Conservation (phyloP, 2,888 invertebrate species). For the Heteropelma amictum region DNA sequence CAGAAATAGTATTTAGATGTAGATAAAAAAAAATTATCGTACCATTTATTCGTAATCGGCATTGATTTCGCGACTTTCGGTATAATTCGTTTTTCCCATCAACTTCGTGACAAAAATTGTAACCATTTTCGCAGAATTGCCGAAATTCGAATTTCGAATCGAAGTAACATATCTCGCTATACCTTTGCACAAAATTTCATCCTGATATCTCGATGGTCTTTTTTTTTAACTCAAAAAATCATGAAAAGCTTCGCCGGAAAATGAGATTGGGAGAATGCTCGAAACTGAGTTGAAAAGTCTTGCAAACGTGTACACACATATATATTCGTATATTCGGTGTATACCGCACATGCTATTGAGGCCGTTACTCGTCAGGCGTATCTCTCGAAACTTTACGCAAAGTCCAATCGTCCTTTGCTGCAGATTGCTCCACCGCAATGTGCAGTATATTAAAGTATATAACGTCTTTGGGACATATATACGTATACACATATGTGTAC, state of each 20-base stretch:
- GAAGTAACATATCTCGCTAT: neutral
- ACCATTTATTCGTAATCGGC: too few relatives aligned
- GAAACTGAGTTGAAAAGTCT: constrained; percentile 18
- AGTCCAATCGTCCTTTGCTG: constrained; percentile 46
- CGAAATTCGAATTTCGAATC: too few relatives aligned
- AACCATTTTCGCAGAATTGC: neutral
- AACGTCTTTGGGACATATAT: neutral
- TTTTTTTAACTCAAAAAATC: neutral
- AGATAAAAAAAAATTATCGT: too few relatives aligned
- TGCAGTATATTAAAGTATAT: constrained; percentile 29
- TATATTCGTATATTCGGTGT: neutral
- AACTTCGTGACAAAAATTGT: too few relatives aligned
- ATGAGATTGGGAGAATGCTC: constrained; percentile 17
- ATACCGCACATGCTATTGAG: constrained; percentile 24
- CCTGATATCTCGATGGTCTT: neutral
- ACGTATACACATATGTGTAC: neutral
- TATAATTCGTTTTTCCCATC: too few relatives aligned
- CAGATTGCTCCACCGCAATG: constrained; percentile 29
- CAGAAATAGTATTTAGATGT: too few relatives aligned
- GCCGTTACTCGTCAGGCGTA: constrained; percentile 24
- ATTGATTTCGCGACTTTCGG: too few relatives aligned
- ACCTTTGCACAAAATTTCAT: neutral
- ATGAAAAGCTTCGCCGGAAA: neutral
- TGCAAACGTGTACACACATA: neutral
- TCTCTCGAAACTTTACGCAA: constrained; percentile 42